These are phyloP conservation scores for Diplosoma virens DNA, from an alignment of 23 tunicate genomes.

Conservation along the genomic window DNA sequence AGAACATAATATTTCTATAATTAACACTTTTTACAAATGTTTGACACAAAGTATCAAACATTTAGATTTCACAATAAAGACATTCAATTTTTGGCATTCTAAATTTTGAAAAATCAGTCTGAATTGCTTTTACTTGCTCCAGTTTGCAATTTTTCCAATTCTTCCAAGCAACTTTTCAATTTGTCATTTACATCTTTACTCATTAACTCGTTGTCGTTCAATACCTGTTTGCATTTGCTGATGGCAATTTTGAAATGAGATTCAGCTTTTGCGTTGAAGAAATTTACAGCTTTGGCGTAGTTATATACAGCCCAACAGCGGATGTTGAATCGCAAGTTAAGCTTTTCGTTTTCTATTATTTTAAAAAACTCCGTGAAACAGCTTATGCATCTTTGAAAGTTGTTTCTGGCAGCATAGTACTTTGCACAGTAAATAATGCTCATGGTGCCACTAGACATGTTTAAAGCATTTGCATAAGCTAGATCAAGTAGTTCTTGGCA, in stretches of 20 bases:
- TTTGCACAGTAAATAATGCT: constrained; percentile 51
- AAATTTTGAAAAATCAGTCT: too few species aligned
- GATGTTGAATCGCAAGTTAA: constrained; percentile 18
- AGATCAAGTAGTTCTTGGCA: constrained; percentile 9
- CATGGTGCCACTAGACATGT: constrained; percentile 16
- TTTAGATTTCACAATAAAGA: too few species aligned
- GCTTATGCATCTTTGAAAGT: constrained; percentile 1
- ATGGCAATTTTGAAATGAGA: not conserved
- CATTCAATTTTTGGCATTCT: too few species aligned
- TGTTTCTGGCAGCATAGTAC: constrained; percentile 30
- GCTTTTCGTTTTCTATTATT: constrained; percentile 1
- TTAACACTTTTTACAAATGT: too few species aligned
- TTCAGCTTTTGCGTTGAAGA: not conserved
- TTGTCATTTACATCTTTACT: not conserved
- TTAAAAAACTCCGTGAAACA: constrained; percentile 19
- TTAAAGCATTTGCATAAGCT: not conserved
- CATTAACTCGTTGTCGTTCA: not conserved
- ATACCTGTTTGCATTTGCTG: not conserved
- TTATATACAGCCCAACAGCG: constrained; percentile 55
- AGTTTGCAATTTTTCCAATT: too few species aligned
- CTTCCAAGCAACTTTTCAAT: not conserved
- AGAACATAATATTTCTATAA: too few species aligned
- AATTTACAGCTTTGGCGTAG: constrained; percentile 21
- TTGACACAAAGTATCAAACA: too few species aligned
- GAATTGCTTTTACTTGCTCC: too few species aligned